Percentiles rank a stretch among this genome's conserved stretches.
These are phyloP conservation scores for Pygocentrus nattereri DNA, from an alignment of 2,797 vertebrate species.

Conservation along the genomic window DNA sequence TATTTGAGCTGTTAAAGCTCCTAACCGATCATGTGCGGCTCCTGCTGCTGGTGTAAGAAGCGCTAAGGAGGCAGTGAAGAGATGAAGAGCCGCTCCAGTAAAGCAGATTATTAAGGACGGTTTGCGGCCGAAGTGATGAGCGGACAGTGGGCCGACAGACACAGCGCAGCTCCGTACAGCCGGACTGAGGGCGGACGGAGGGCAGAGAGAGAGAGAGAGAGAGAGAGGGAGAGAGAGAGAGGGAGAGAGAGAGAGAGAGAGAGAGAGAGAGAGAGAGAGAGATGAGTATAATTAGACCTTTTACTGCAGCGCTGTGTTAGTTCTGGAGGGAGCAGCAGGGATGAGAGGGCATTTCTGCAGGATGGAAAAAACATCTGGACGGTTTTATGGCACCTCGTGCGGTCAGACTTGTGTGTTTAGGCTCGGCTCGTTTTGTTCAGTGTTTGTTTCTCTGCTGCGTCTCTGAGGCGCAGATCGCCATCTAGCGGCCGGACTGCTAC, in stretches of 20 bases:
- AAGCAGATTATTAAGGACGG: constrained; percentile 38
- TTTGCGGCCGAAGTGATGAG: constrained; percentile 51
- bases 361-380: constrained; percentile 55
- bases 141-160: constrained; percentile 44
- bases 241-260: too few relatives aligned
- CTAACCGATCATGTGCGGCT: too few relatives aligned
- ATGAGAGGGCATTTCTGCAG: constrained; percentile 40
- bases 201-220: too few relatives aligned
- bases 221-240: too few relatives aligned
- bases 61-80: not conserved
- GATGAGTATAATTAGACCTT: constrained; percentile 40
- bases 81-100: constrained; percentile 15
- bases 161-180: constrained; percentile 20
- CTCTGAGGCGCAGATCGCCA: constrained; percentile 62
- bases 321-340: constrained; percentile 40
- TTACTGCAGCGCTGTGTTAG: constrained; percentile 49
- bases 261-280: too few relatives aligned
- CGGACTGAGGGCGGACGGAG: not conserved
- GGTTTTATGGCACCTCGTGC: constrained; percentile 47
- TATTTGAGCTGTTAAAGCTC: too few relatives aligned
- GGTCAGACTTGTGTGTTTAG: constrained; percentile 44
- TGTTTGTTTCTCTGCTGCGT: constrained; percentile 22
- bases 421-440: constrained; percentile 29
- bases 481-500: constrained; percentile 61
- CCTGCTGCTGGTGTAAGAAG: not conserved